These are phyloP conservation scores for Mystacornis crossleyi DNA, from an alignment of 2,113 vertebrate species.

Conservation along the genomic window DNA sequence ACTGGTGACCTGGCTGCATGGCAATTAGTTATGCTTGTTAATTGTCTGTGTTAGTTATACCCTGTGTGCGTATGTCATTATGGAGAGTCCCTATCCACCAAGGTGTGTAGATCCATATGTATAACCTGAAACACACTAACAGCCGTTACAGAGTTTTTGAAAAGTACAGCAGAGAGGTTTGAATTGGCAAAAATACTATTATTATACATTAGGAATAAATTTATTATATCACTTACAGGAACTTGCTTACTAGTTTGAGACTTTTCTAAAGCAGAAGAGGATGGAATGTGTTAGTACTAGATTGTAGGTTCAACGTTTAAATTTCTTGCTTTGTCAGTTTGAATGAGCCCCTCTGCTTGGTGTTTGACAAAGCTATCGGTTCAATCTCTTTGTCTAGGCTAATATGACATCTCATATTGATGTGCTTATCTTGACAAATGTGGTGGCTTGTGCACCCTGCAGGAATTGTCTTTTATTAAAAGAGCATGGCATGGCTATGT, in stretches of 20 bases:
- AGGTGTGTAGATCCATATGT: neutral
- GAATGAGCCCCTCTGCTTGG: conserved; percentile 54
- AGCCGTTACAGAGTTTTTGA: neutral
- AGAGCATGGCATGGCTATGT: neutral
- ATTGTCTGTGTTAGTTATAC: neutral
- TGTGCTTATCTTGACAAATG: conserved; percentile 57
- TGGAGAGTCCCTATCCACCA: neutral
- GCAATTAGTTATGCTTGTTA: neutral
- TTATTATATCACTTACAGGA: neutral
- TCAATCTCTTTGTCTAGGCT: conserved; percentile 46
- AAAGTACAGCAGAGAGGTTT: neutral
- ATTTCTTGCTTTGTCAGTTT: conserved; percentile 62
- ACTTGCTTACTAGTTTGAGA: conserved; percentile 14
- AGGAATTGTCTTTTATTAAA: conserved; percentile 38
- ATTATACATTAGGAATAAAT: neutral
- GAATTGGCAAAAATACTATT: neutral
- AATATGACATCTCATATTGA: conserved; percentile 38
- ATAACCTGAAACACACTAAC: neutral
- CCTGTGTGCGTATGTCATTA: neutral
- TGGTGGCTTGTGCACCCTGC: neutral
- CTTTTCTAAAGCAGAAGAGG: neutral
- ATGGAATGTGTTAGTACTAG: neutral
- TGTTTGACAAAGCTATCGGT: conserved; percentile 55
- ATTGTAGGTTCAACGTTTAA: neutral
- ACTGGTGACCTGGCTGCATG: neutral